Base-by-base conservation (phyloP, 2,888 invertebrate species). In the Archips crataeganus region DNA sequence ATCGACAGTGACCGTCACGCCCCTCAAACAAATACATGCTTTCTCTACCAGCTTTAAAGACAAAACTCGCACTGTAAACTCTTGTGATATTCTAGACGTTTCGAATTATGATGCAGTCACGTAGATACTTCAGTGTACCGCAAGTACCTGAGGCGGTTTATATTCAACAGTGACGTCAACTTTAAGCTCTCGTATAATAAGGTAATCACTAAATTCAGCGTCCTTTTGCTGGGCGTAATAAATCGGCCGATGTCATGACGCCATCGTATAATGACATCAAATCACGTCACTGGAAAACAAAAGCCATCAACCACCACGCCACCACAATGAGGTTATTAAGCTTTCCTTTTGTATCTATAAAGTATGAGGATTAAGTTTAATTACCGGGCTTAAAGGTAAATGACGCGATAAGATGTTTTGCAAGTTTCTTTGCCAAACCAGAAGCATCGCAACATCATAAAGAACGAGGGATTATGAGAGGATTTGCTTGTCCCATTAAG, bases 1-100 rank as follows among this genome's bases (percentile, higher is more conserved):
- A 91, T 81, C 76, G 79, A 76, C 84, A 81, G 79, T 87, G 86
- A 86, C 86, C 83, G 77, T 78, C 81, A 77, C 76, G 34, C 79
- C 72, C 76, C 77, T 60, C 78, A 64, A 71, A 76, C 78, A 68
- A 84, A 79, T 78, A 42, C 81, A 74, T 73, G 77, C 88, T 82
- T 82, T 83, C 74, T 82, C 78, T 75, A 76, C 78, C 70, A 81
- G 76, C 75, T 73, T 71, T 73, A 84, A 74, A 77, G 81, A 70
- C 63, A 75, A 85, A 78, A 80, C 77, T 86, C 54, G 80, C 63
- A 64, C 80, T 75, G 76, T 73, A 60, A 70, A 69, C 63, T 64
- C 47, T 42, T 15, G 8, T 13, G n/a, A n/a, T 51, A 62, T 66
- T 72, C 72, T 65, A 68, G 68, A 72, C 42, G 51, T 54, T 75